A percentile compares a stretch with the other conserved stretches of the same genome.
These are phyloP conservation scores for Pterostichus niger DNA, from an alignment of 2,888 invertebrate genomes.

Conservation along the genomic window DNA sequence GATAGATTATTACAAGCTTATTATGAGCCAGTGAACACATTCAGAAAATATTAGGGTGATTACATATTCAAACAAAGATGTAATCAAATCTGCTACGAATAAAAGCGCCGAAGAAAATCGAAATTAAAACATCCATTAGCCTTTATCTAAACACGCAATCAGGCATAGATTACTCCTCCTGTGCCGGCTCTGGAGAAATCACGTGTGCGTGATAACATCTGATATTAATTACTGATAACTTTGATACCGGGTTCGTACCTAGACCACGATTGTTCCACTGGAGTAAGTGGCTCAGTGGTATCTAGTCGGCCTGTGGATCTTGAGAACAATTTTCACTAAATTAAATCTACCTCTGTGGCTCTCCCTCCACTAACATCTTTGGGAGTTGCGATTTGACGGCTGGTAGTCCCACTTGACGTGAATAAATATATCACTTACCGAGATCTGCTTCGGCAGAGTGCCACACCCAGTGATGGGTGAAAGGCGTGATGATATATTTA, in stretches of 20 bases:
- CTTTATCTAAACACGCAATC: constrained; percentile 62
- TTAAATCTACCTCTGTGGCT: no score
- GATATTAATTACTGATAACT: constrained; percentile 61
- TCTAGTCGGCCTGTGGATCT: no score
- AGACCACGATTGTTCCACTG: constrained; percentile 16
- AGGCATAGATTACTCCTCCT: constrained; percentile 25
- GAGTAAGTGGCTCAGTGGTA: no score
- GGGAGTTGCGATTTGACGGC: no score
- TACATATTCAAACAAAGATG: constrained; percentile 61
- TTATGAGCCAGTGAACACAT: background rate
- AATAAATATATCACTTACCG: no score
- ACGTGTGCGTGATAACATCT: constrained; percentile 30
- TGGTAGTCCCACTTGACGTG: no score
- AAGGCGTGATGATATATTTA: no score
- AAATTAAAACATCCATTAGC: constrained; percentile 60
- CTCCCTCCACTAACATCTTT: no score
- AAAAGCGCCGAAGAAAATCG: constrained; percentile 54
- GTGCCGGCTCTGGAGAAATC: background rate
- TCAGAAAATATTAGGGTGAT: constrained; percentile 14
- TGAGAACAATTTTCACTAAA: no score
- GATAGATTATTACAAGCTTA: no score
- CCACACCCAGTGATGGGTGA: no score
- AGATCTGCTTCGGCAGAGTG: no score
- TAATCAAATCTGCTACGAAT: constrained; percentile 52
- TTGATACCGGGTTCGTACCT: constrained; percentile 20